phyloP scores from a whole-genome alignment of 2,113 vertebrate species.

The Scytalopus superciliaris region DNA sequence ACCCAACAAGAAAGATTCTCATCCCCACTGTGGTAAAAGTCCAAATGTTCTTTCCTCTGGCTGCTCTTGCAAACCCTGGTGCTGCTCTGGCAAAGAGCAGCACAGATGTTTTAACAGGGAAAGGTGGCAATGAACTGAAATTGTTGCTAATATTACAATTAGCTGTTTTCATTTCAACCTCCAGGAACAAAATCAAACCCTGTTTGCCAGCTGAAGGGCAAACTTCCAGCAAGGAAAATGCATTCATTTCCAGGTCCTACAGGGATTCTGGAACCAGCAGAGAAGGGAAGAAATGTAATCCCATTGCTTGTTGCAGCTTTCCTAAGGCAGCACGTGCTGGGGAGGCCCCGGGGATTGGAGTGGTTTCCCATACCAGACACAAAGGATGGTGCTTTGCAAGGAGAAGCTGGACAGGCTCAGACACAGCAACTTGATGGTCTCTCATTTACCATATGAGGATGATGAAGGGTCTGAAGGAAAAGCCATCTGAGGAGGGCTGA shows the following conservation, averaged over 20 bases:
- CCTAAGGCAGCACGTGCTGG: no score
- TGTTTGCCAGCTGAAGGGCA: background rate
- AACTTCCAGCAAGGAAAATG: background rate
- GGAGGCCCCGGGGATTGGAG: no score
- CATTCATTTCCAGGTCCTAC: background rate
- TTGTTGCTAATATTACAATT: slow-evolving; percentile 34
- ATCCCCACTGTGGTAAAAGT: background rate
- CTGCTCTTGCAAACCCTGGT: background rate
- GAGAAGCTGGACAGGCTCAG: no score
- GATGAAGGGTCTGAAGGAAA: no score
- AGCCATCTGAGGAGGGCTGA: no score
- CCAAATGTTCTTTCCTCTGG: background rate
- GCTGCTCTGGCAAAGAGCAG: background rate
- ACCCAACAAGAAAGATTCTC: background rate
- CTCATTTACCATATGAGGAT: no score
- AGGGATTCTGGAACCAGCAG: background rate
- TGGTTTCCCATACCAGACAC: no score
- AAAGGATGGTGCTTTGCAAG: no score
- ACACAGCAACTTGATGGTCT: no score
- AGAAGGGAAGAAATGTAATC: no score
- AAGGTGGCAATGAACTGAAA: background rate
- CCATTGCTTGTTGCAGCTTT: no score
- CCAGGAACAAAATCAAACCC: background rate
- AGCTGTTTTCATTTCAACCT: background rate
- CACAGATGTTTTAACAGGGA: slow-evolving; percentile 23